phyloP scores from a whole-genome alignment of 2,113 vertebrate genomes.

The Limnothrissa miodon region DNA sequence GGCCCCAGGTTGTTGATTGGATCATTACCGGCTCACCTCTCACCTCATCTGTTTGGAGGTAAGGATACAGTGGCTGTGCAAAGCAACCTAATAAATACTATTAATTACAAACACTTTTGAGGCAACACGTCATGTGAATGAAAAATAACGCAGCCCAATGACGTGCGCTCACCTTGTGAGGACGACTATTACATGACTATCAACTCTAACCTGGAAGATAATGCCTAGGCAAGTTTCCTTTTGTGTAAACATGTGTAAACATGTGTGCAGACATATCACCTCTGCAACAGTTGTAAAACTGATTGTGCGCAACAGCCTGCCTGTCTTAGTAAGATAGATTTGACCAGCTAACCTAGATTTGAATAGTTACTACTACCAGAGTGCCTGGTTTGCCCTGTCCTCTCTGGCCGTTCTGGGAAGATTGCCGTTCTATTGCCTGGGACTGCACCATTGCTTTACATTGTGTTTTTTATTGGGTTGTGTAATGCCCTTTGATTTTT shows the following conservation, averaged over 20 bases:
- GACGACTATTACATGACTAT: neutral
- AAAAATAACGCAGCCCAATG: neutral
- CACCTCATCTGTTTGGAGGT: conserved; percentile 94
- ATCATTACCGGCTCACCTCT: conserved; percentile 87
- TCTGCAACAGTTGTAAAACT: neutral
- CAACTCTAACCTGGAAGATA: neutral
- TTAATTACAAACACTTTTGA: neutral
- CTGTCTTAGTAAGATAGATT: neutral
- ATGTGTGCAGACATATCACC: neutral
- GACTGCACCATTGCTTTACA: conserved; percentile 16
- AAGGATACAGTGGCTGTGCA: conserved; percentile 49
- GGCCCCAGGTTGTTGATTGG: conserved; percentile 84
- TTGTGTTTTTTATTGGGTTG: neutral
- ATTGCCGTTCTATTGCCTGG: conserved; percentile 28
- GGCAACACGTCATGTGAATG: neutral
- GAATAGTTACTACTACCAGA: neutral
- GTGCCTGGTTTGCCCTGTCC: neutral
- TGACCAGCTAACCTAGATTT: conserved; percentile 19
- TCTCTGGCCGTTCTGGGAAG: neutral
- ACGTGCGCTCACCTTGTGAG: neutral
- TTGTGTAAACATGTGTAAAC: neutral
- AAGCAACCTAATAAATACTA: neutral
- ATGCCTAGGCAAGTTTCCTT: neutral
- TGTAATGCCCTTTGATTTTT: neutral
- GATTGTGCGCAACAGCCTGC: neutral